phyloP scores from a whole-genome alignment of 2,113 vertebrate genomes.

The Burhinus bistriatus region DNA sequence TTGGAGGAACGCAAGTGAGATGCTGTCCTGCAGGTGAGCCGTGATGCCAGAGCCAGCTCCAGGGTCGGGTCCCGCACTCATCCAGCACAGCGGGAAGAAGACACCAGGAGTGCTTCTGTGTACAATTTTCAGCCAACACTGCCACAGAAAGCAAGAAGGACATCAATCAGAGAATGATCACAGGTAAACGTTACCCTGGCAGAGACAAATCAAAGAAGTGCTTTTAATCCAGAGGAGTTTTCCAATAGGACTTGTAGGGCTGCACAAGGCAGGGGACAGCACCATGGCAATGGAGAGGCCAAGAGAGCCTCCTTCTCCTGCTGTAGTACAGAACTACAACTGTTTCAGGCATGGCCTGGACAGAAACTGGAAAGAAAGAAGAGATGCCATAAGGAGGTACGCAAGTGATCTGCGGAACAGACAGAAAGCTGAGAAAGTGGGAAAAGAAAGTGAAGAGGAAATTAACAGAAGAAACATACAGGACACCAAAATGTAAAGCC shows the following conservation, averaged over 20 bases:
- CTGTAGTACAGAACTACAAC: background rate
- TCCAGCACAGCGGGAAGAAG: fast-evolving
- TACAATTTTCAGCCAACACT: background rate
- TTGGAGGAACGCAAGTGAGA: background rate
- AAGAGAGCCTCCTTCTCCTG: background rate
- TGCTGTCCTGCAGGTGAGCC: background rate
- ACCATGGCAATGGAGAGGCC: background rate
- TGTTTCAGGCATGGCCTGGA: fast-evolving
- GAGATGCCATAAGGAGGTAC: background rate
- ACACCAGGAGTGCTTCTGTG: fast-evolving
- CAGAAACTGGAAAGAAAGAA: background rate
- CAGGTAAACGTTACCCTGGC: background rate
- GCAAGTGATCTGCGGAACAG: background rate
- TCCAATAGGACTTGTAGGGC: background rate
- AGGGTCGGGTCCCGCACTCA: fast-evolving
- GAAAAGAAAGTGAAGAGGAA: background rate
- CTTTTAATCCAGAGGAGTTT: background rate
- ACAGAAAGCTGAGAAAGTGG: background rate
- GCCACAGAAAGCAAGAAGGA: background rate
- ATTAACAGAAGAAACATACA: background rate
- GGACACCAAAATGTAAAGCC: background rate
- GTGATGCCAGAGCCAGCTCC: fast-evolving
- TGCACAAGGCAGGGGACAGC: background rate
- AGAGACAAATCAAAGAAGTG: background rate
- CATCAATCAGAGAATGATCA: background rate